Base-by-base conservation (phyloP, 2,113 vertebrate genomes). In the Rhinopomastus cyanomelas region DNA sequence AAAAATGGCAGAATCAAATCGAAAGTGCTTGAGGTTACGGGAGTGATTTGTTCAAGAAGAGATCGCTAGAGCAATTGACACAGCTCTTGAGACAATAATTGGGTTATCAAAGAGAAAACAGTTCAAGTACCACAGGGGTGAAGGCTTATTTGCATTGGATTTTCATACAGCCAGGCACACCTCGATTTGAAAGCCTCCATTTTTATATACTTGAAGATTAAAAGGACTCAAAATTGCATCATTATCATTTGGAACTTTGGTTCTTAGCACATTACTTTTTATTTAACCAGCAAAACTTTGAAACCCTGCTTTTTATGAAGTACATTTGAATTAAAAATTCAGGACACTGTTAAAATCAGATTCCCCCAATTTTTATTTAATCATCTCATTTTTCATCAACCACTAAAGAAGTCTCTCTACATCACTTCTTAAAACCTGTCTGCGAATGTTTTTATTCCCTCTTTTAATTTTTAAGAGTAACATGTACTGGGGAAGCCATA, bases 41-140 rank as follows among this genome's bases (percentile, higher is more conserved):
- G 98, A 99, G 98, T 99, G 98, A 99, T 99, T 99, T 99, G 99
- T 99, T 99, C 98, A 99, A 99, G 99, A 99, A 99, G 99, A 99
- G 99, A 99, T 99, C 98, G 98, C 99, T 98, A 97, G 98, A 99
- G 99, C 99, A 99, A 99, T 99, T 99, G 99, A 99, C 99, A 99
- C 98, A 99, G 99, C 99, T 99, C 99, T 99, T 98, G 98, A 99
- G 98, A 99, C 99, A 99, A 99, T 99, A 99, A 99, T 99, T 99
- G 99, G 99, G 99, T 99, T 99, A 99, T 99, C 99, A 99, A 99
- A 99, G 99, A 99, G 99, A 99, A 99, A 99, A 99, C 99, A 99
- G 99, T 99, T 99, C 99, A 99, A 99, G 99, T 99, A 99, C 98
- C 98, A 99, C 98, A 98, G 98, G 98, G 99, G 98, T 98, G 98